Evolutionary conservation across 1,140 invertebrate species (phyloP).

Genomic region (Polypedilum pembai): DNA sequence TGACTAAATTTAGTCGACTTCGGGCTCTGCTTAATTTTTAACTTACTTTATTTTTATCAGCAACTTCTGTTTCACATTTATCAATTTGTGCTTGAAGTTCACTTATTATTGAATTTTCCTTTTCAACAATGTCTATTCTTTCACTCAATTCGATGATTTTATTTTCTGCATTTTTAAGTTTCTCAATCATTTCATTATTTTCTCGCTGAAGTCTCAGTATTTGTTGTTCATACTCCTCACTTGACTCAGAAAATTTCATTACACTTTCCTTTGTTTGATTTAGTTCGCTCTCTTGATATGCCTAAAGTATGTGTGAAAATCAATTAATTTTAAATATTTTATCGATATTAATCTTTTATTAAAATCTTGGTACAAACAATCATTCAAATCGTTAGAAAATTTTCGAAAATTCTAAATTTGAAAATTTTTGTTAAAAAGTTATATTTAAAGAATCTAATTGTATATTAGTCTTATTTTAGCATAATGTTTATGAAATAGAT

Average conservation of each 20-base stretch:
- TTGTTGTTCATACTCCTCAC: conserved; percentile 1
- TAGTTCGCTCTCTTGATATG: conserved; percentile 10
- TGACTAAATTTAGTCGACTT: too few species aligned
- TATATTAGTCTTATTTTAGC: too few species aligned
- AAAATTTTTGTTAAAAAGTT: too few species aligned
- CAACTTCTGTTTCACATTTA: conserved; percentile 64
- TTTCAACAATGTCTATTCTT: conserved; percentile 44
- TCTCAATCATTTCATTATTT: conserved; percentile 61
- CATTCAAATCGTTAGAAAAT: too few species aligned
- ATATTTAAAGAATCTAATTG: too few species aligned
- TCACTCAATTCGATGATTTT: conserved; percentile 41
- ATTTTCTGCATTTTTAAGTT: conserved; percentile 68
- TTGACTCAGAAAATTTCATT: conserved; percentile 20
- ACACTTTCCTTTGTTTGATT: conserved; percentile 36
- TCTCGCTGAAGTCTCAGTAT: conserved; percentile 46
- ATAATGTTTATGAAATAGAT: too few species aligned
- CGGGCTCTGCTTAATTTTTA: not conserved
- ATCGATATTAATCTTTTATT: too few species aligned
- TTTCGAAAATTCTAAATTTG: too few species aligned
- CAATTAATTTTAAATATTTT: not conserved
- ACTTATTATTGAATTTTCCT: conserved; percentile 46
- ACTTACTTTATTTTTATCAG: conserved; percentile 67
- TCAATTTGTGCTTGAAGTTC: conserved; percentile 53
- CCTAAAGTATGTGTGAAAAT: not conserved
- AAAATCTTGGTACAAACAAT: too few species aligned